Base-by-base conservation (phyloP, 2,888 invertebrate genomes). In the Apotomis turbidana region DNA sequence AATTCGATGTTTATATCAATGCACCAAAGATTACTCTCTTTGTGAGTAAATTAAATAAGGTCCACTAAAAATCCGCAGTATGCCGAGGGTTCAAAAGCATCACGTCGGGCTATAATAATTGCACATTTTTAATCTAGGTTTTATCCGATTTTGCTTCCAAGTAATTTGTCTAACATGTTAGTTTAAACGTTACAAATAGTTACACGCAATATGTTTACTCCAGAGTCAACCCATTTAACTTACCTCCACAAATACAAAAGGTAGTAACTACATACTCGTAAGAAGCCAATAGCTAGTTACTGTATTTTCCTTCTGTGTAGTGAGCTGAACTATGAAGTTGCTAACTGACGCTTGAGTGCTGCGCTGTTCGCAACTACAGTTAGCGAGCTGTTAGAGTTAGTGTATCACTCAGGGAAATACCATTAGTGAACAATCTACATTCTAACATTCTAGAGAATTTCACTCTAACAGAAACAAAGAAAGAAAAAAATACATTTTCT, bases 361-460 rank as follows among this genome's bases (percentile, higher is more conserved):
- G 44, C n/a, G 55, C 55, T 57, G 55, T 57, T 15, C 46, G 27
- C 2, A 66, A 66, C 66, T 66, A 46, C 55, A 66, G 55, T 66
- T 66, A 66, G 66, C n/a, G 36, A n/a, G 41, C 46, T 55, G 54
- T 55, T 66, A 2, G 27, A 27, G 27, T 27, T 66, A 55, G 64
- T n/a, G 36, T 46, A 51, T 62, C 62, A 62, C 62, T 62, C 62
- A 9, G 36, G 51, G 8, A 36, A 41, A 52, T 52, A 4, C 10
- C 41, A 41, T 64, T 64, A 41, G 63, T 5, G 5, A 10, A 9
- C 3, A n/a, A 46, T 41, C 41, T 41, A 41, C 4, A 41, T 5
- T 6, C 41, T 41, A 5, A 41, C 41, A 41, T 6, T 27, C 27
- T 27, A 27, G 2, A 27, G 27, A 27, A 27, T 27, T 27, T 27